Conservation (phyloP, 2,888 invertebrate genomes). For the Tenthredo livida region DNA sequence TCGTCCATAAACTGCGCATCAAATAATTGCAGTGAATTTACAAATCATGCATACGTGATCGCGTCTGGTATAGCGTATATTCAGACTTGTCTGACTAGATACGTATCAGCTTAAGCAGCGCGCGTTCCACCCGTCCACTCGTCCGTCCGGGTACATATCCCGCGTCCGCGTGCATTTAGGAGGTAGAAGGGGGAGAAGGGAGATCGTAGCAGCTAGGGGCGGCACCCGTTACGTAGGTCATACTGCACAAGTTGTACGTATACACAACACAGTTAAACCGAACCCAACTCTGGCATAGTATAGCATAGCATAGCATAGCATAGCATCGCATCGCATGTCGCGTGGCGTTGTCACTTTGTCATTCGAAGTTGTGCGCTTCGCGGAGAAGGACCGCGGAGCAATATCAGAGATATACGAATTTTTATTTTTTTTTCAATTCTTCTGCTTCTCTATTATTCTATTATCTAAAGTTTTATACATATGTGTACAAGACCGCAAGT, state of each 20-base stretch:
- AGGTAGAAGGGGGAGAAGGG: not conserved
- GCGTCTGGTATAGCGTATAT: not conserved
- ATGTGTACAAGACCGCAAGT: not conserved
- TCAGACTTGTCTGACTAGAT: not conserved
- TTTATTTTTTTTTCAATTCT: not conserved
- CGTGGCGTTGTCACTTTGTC: constrained; percentile 41
- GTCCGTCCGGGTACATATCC: not conserved
- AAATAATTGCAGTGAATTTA: not conserved
- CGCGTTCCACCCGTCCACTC: not conserved
- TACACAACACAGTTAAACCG: not conserved
- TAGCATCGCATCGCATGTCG: constrained; percentile 43
- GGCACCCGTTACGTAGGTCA: constrained; percentile 56
- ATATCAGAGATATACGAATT: too few relatives aligned
- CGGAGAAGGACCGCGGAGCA: constrained; percentile 44
- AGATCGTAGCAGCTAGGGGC: constrained; percentile 36
- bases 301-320: not conserved
- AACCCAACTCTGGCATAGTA: not conserved
- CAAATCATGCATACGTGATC: not conserved
- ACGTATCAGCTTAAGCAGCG: constrained; percentile 5
- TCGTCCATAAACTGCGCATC: not conserved
- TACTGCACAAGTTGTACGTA: constrained; percentile 47
- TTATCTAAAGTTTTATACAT: not conserved
- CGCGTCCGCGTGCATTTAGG: constrained; percentile 12
- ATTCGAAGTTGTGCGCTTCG: constrained; percentile 50
- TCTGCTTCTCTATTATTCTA: not conserved